phyloP scores from a whole-genome alignment of 2,888 invertebrate genomes.

The Eilema caniola region DNA sequence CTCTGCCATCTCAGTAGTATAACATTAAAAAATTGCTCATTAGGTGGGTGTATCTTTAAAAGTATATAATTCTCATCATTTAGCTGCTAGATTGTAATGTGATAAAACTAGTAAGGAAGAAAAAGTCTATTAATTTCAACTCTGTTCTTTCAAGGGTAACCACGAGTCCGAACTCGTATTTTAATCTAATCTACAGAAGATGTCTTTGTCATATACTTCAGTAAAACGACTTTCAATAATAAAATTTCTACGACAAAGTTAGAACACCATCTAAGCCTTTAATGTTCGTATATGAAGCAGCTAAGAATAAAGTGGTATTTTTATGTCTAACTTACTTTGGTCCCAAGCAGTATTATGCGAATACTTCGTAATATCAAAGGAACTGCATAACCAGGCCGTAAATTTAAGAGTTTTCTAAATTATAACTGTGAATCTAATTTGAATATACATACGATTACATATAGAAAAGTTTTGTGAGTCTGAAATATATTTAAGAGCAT shows the following conservation, averaged over 20 bases:
- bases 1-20: too few relatives aligned
- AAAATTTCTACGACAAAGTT: conserved; percentile 32
- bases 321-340: conserved; percentile 27
- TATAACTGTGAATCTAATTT: conserved; percentile 64
- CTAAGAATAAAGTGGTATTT: conserved; percentile 34
- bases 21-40: too few relatives aligned
- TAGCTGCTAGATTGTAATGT: too few relatives aligned
- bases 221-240: conserved; percentile 23
- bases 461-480: conserved; percentile 39
- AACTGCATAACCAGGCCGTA: conserved; percentile 49
- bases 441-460: conserved; percentile 59
- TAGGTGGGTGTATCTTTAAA: too few relatives aligned
- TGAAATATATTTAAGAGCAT: conserved; percentile 46
- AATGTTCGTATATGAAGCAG: conserved; percentile 26
- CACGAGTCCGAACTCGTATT: too few relatives aligned
- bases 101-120: too few relatives aligned
- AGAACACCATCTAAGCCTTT: conserved; percentile 32
- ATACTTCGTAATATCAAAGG: conserved; percentile 50
- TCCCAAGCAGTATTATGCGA: conserved; percentile 49
- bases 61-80: too few relatives aligned
- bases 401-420: conserved; percentile 56
- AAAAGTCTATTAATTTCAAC: too few relatives aligned
- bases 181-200: neutral
- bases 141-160: too few relatives aligned
- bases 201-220: neutral